A percentile compares a stretch with the other conserved stretches of the same genome.
Conservation (phyloP, 2,113 vertebrate genomes). For the Saccopteryx bilineata region DNA sequence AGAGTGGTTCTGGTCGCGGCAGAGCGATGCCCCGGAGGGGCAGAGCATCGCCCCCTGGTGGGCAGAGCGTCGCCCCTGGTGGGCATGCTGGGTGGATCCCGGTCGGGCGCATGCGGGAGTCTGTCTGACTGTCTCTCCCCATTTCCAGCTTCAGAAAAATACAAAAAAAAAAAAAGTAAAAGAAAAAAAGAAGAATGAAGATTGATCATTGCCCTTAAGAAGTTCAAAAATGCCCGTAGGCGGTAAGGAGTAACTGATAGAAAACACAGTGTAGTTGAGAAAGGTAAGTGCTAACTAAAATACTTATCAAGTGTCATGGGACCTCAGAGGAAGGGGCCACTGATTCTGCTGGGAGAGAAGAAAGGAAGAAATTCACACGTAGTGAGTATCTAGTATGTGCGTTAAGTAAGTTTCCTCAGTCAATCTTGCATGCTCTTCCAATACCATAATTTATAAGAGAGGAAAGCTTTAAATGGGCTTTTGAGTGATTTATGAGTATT, state of each 20-base stretch:
- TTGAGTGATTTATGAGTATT: not conserved
- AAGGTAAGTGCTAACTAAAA: constrained; percentile 9
- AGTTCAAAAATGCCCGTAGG: not conserved
- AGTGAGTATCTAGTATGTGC: not conserved
- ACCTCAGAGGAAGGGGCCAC: not conserved
- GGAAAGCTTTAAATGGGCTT: not conserved
- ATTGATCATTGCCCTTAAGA: not conserved
- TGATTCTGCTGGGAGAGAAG: not conserved
- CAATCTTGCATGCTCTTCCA: not conserved
- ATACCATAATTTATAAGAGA: not conserved
- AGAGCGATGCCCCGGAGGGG: no score
- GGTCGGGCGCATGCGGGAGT: no score
- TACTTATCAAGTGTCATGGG: not conserved
- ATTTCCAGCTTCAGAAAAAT: no score
- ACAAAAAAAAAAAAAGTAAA: no score
- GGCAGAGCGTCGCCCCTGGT: no score
- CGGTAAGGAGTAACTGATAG: not conserved
- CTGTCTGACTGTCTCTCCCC: no score
- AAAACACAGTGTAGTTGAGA: not conserved
- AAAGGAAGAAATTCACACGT: not conserved
- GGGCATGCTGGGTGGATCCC: no score
- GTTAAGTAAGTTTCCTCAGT: not conserved
- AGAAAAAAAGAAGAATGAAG: not conserved
- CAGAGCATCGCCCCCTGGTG: no score
- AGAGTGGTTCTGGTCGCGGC: no score